Conservation (phyloP, 2,797 vertebrate species). For the Gymnocypris eckloni region DNA sequence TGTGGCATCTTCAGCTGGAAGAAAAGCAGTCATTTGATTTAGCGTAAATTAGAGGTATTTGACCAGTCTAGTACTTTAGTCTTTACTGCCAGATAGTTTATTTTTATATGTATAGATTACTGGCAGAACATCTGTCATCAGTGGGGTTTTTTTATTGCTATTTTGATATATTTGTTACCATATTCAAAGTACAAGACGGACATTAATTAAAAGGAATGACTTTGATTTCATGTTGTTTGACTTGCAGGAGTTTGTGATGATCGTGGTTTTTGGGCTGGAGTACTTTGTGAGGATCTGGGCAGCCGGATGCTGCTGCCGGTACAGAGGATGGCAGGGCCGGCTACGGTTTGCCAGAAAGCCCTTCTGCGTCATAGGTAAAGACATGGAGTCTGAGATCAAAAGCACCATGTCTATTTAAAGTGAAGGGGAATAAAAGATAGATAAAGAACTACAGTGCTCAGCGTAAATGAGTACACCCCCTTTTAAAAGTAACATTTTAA, state of each 20-base stretch:
- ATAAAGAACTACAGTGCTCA: neutral
- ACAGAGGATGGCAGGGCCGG: constrained; percentile 95
- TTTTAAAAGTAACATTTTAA: too few species aligned
- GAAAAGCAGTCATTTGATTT: neutral
- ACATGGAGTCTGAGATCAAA: neutral
- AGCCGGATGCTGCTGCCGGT: constrained; percentile 95
- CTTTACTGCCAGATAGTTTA: neutral
- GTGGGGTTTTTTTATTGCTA: neutral
- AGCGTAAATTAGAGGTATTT: constrained; percentile 3
- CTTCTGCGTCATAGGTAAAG: constrained; percentile 94
- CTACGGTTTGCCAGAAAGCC: constrained; percentile 96
- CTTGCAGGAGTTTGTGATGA: constrained; percentile 96
- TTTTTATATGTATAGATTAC: neutral
- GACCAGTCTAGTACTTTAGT: neutral
- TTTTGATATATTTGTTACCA: neutral
- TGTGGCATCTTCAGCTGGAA: constrained; percentile 18
- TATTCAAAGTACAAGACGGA: neutral
- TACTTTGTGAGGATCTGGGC: constrained; percentile 94
- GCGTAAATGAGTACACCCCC: too few species aligned
- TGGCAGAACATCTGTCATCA: neutral
- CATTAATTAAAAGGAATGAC: neutral
- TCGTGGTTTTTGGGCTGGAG: constrained; percentile 96
- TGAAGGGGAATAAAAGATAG: neutral
- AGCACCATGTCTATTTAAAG: neutral
- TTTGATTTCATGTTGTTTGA: constrained; percentile 37